phyloP scores from a whole-genome alignment of 2,113 vertebrate genomes.

The Phasianus colchicus region DNA sequence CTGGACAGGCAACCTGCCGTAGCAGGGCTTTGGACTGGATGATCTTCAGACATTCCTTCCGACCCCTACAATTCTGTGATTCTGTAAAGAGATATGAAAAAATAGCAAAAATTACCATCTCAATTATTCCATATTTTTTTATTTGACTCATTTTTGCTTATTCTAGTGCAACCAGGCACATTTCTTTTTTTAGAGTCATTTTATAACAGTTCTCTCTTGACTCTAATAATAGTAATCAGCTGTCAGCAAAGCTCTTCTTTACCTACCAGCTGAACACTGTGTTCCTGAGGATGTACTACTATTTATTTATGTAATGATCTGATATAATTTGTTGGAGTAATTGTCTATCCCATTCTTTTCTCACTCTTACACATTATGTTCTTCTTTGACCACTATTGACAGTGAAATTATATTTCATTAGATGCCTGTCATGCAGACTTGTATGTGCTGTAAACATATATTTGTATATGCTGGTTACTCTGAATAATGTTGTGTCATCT shows the following conservation, averaged over 20 bases:
- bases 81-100: neutral
- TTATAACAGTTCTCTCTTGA: neutral
- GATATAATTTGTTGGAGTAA: neutral
- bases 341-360: neutral
- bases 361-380: neutral
- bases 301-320: neutral
- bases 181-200: neutral
- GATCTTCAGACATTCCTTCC: neutral
- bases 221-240: neutral
- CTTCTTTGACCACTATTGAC: neutral
- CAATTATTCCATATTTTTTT: neutral
- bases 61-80: neutral
- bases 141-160: neutral
- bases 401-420: neutral
- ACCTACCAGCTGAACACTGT: neutral
- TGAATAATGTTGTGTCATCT: neutral
- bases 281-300: neutral
- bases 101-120: neutral
- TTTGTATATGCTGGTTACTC: neutral
- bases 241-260: constrained; percentile 1
- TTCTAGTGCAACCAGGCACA: neutral
- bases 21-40: neutral
- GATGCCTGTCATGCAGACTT: neutral
- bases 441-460: neutral
- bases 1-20: too few relatives aligned